A percentile compares a stretch with the other conserved stretches of the same genome.
phyloP scores from a whole-genome alignment of 2,113 vertebrate genomes.

The Ia io region DNA sequence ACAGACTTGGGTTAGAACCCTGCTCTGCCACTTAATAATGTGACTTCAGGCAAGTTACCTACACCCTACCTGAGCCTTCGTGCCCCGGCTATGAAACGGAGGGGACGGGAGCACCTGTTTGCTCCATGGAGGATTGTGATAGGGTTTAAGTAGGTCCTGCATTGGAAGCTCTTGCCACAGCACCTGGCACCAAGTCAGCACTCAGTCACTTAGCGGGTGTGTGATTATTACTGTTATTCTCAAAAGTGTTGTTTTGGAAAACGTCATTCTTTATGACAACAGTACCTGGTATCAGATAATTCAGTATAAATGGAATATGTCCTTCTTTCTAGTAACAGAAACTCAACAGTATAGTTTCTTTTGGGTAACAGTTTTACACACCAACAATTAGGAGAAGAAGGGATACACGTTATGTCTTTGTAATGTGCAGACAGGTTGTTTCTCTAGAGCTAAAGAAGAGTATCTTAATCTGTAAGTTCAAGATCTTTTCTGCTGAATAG shows the following conservation, averaged over 20 bases:
- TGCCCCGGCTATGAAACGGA: background rate
- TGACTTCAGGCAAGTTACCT: background rate
- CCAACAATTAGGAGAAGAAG: background rate
- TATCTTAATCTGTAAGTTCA: background rate
- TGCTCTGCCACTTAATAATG: background rate
- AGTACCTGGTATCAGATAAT: background rate
- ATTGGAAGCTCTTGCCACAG: background rate
- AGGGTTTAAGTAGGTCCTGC: background rate
- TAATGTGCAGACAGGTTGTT: background rate
- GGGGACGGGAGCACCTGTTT: background rate
- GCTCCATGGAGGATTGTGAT: background rate
- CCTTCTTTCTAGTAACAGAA: background rate
- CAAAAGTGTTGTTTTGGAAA: background rate
- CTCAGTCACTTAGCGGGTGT: background rate
- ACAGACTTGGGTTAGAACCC: background rate
- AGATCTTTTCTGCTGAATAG: background rate
- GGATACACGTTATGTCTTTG: background rate
- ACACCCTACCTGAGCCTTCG: background rate
- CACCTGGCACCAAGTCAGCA: background rate
- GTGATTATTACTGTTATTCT: background rate
- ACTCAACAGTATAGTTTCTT: background rate
- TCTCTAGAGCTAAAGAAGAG: background rate
- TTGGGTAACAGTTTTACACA: background rate
- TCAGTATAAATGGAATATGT: background rate
- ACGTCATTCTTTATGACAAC: background rate